Conservation (phyloP, 2,888 invertebrate species). For the Tetranychus piercei region DNA sequence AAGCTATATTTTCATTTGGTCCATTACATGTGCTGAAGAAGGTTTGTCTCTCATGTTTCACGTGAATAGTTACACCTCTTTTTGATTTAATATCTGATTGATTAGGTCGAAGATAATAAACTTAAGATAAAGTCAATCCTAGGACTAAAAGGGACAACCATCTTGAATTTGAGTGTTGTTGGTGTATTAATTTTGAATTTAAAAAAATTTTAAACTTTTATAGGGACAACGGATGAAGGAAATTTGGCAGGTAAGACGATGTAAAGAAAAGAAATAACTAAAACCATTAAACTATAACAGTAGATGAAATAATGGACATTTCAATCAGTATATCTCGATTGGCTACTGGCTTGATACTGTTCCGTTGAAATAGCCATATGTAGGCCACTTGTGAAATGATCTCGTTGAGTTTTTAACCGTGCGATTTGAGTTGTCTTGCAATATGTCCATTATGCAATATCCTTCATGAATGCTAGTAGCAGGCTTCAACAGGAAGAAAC, state of each 20-base stretch:
- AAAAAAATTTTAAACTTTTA: too few relatives aligned
- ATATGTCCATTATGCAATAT: constrained; percentile 93
- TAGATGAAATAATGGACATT: not conserved
- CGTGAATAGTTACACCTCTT: constrained; percentile 85
- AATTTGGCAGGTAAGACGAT: not conserved
- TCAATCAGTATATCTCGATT: constrained; percentile 84
- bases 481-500: not conserved
- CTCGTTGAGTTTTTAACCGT: constrained; percentile 87
- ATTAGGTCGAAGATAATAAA: constrained; percentile 79
- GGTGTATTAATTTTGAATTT: too few relatives aligned
- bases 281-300: not conserved
- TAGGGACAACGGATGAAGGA: too few relatives aligned
- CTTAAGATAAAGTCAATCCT: constrained; percentile 93
- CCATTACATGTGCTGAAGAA: constrained; percentile 90
- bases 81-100: constrained; percentile 95
- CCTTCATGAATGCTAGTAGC: constrained; percentile 44
- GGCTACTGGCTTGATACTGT: constrained; percentile 96
- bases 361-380: constrained; percentile 96
- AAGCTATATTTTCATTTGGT: constrained; percentile 28
- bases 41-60: constrained; percentile 95
- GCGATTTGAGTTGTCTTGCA: constrained; percentile 95
- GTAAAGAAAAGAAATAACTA: not conserved
- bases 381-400: constrained; percentile 86
- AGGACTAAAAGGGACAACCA: constrained; percentile 78
- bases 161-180: constrained; percentile 39